These are phyloP conservation scores for Carcharodon carcharias DNA, from an alignment of 2,797 vertebrate species.

Conservation along the genomic window DNA sequence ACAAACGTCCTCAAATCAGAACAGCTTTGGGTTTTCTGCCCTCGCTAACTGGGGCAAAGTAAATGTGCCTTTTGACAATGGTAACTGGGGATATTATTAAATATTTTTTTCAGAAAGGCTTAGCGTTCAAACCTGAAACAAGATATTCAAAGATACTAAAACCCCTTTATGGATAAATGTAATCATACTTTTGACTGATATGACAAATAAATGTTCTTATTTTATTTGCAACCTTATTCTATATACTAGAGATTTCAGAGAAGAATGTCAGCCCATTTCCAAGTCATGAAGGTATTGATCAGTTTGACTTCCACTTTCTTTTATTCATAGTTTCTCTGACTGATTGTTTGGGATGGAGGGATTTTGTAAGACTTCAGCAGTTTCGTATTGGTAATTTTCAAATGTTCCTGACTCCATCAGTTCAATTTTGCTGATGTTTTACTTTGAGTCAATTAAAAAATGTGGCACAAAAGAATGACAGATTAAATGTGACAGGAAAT, in stretches of 20 bases:
- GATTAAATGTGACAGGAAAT: not conserved
- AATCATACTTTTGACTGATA: not conserved
- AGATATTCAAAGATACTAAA: not conserved
- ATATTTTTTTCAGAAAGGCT: too few relatives aligned
- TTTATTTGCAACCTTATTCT: not conserved
- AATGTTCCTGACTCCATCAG: not conserved
- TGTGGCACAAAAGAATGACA: not conserved
- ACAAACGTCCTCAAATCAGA: too few relatives aligned
- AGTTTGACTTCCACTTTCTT: not conserved
- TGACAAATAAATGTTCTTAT: not conserved
- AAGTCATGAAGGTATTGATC: not conserved
- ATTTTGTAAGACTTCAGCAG: not conserved
- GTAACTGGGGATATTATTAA: too few relatives aligned
- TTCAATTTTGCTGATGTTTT: not conserved
- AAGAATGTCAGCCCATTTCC: not conserved
- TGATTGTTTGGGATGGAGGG: not conserved
- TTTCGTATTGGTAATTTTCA: not conserved
- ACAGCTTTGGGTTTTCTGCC: too few relatives aligned
- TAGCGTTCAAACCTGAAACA: too few relatives aligned
- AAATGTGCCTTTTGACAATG: too few relatives aligned
- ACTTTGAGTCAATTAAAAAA: not conserved
- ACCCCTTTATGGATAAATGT: not conserved
- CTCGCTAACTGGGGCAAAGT: too few relatives aligned
- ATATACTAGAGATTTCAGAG: not conserved
- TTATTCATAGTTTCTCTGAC: not conserved